Base-by-base conservation (phyloP, 2,888 invertebrate genomes). In the Scaptomyza cyrtandrae region DNA sequence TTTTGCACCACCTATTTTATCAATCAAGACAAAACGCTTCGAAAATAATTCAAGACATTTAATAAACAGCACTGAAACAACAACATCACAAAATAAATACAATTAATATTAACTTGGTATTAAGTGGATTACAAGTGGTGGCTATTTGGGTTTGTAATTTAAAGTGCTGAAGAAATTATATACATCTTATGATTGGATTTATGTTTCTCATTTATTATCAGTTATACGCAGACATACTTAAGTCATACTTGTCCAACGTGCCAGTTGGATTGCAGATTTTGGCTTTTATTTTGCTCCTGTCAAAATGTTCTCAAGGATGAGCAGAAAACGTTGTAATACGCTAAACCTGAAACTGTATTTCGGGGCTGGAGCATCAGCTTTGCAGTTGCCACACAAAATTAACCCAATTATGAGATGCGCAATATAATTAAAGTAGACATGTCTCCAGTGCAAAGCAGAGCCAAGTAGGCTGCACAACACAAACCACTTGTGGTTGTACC, bases 331-430 rank as follows among this genome's bases (percentile, higher is more conserved):
- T 55, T 55, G 55, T 33, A 41, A 48, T 45, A 46, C 33, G 41
- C 48, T n/a, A 33, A 50, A 29, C 29, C 43, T 13, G 27, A 53
- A 56, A 62, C 75, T 58, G 52, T 13, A 48, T 45, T 49, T 52
- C 52, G 56, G 49, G 33, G 41, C 54, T 48, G 57, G 35, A 56
- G 69, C 45, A 54, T 61, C 19, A 44, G 39, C 57, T 65, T 61
- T 71, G 61, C 57, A 65, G 50, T 81, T 86, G 88, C 86, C 83
- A 76, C 76, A 72, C 71, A 84, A 89, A 77, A 79, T 85, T 86
- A 86, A 89, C 86, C 89, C 86, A 86, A 86, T 86, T 86, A 86
- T 89, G 79, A 76, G 66, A 80, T 74, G 77, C 79, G 79, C 77
- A 86, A 86, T 74, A 85, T 81, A 85, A 89, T 89, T 76, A 85